phyloP scores from a whole-genome alignment of 2,888 invertebrate genomes.

The Chrysolina oricalcia region DNA sequence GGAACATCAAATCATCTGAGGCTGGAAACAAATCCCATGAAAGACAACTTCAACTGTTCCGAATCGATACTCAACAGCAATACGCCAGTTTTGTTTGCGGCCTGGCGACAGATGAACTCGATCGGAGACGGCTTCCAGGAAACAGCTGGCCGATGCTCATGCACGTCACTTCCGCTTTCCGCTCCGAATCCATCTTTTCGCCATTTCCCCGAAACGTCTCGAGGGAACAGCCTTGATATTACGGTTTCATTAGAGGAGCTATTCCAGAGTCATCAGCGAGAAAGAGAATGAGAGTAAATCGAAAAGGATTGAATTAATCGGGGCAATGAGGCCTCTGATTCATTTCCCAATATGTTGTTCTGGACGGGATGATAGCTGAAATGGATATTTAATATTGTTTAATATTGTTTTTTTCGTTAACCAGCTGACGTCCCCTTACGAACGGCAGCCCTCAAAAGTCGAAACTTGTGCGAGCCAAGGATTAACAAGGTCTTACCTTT shows the following conservation, averaged over 20 bases:
- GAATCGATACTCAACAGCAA: constrained; percentile 13
- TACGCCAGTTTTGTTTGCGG: constrained; percentile 19
- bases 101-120: constrained; percentile 6
- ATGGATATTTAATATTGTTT: not conserved
- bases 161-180: constrained; percentile 23
- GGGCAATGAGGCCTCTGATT: constrained; percentile 41
- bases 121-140: constrained; percentile 4
- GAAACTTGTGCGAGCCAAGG: no score
- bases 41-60: not conserved
- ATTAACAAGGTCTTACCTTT: no score
- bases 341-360: constrained; percentile 34
- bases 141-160: constrained; percentile 20
- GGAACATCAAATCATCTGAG: not conserved
- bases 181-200: constrained; percentile 14
- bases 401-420: no score
- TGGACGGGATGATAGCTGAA: not conserved
- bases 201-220: constrained; percentile 14
- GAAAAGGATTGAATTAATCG: constrained; percentile 46
- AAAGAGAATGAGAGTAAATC: constrained; percentile 26
- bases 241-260: constrained; percentile 22
- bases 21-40: not conserved
- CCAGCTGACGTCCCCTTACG: no score
- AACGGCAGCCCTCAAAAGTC: no score
- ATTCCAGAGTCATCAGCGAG: constrained; percentile 21
- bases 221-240: constrained; percentile 14